Percentiles rank a stretch among this genome's conserved stretches.
Evolutionary conservation across 2,797 vertebrate species (phyloP).

Genomic region (Chromis chromis): DNA sequence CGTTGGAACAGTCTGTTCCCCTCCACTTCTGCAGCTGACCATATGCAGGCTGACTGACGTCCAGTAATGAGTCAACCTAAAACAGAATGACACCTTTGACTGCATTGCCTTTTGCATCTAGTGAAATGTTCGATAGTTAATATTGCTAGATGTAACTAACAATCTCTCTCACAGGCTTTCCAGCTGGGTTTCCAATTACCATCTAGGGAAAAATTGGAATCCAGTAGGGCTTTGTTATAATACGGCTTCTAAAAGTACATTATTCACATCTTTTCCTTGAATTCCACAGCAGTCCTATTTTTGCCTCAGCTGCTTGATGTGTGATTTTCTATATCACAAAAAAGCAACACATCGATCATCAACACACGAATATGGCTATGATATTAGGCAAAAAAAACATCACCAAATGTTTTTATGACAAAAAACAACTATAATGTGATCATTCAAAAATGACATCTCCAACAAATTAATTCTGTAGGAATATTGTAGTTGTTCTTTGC

Average conservation of each 20-base stretch:
- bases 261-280: conserved; percentile 9
- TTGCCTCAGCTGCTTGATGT: neutral
- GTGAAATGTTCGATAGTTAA: neutral
- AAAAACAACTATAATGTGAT: neutral
- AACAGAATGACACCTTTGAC: conserved; percentile 38
- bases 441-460: neutral
- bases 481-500: neutral
- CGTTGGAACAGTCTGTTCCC: conserved; percentile 89
- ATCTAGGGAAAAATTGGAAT: conserved; percentile 18
- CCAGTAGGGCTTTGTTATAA: conserved; percentile 24
- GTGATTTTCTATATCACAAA: conserved; percentile 1
- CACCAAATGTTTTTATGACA: neutral
- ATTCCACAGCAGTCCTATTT: conserved; percentile 13
- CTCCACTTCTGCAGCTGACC: conserved; percentile 90
- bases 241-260: neutral
- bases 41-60: conserved; percentile 94
- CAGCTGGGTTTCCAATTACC: conserved; percentile 36
- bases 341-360: neutral
- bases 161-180: conserved; percentile 17
- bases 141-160: conserved; percentile 4
- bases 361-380: too few relatives aligned
- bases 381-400: neutral
- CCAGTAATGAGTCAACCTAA: conserved; percentile 90
- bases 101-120: neutral
- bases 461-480: neutral